Percentiles rank a stretch among this genome's conserved stretches.
These are phyloP conservation scores for Oriolus oriolus DNA, from an alignment of 2,113 vertebrate species.

Conservation along the genomic window DNA sequence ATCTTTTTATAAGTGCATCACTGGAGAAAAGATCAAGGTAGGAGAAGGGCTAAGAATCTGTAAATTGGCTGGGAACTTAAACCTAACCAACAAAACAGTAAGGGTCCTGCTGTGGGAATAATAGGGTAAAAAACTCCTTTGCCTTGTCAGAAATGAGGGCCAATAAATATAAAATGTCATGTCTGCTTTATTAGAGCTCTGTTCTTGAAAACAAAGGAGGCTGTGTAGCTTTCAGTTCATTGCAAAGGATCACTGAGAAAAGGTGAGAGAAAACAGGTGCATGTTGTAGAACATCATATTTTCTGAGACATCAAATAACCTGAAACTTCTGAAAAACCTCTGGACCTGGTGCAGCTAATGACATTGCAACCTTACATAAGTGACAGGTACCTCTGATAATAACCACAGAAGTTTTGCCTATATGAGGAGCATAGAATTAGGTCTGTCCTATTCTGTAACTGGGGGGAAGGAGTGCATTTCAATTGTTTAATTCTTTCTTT, in stretches of 20 bases:
- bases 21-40: neutral
- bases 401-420: neutral
- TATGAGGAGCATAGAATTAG: neutral
- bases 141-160: neutral
- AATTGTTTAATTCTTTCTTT: neutral
- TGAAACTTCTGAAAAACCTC: neutral
- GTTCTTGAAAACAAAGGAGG: neutral
- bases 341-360: neutral
- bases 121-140: neutral
- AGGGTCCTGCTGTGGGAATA: neutral
- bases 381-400: neutral
- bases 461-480: accelerated
- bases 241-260: neutral
- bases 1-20: neutral
- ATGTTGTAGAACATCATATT: neutral
- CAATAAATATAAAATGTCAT: neutral
- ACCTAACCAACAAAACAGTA: neutral
- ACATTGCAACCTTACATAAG: neutral
- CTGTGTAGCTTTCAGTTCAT: neutral
- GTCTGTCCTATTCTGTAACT: neutral
- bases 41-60: neutral
- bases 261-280: neutral
- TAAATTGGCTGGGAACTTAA: neutral
- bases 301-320: neutral
- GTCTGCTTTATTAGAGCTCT: neutral